These are phyloP conservation scores for Melanaphis sacchari DNA, from an alignment of 1,140 invertebrate species.

Conservation along the genomic window DNA sequence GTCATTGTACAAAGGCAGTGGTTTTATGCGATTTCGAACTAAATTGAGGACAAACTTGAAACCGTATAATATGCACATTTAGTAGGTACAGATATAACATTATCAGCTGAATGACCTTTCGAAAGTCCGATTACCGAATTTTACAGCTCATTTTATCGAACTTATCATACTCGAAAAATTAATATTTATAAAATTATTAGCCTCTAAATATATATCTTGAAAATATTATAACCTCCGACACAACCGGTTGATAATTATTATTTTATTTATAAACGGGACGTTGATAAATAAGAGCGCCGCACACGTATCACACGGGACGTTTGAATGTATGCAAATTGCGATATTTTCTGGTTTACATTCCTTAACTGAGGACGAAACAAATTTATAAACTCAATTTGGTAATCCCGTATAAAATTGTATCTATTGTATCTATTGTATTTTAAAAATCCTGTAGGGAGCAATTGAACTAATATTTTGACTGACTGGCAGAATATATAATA, in stretches of 20 bases:
- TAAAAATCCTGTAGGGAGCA: neutral
- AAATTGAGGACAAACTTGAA: neutral
- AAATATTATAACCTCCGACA: neutral
- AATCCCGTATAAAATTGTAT: neutral
- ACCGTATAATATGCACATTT: neutral
- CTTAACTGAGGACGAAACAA: neutral
- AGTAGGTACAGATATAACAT: neutral
- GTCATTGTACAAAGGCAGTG: neutral
- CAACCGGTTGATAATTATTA: slow-evolving; percentile 4
- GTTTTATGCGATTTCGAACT: neutral
- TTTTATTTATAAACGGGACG: neutral
- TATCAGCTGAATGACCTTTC: neutral
- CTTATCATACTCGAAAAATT: neutral
- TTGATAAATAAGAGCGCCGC: neutral
- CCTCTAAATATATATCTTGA: neutral
- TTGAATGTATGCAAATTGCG: neutral
- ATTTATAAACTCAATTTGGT: neutral
- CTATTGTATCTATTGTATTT: too few species aligned
- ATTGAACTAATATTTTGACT: neutral
- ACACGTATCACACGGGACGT: neutral
- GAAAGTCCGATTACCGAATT: neutral
- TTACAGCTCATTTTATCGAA: neutral
- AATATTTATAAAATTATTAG: neutral
- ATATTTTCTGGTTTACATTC: neutral
- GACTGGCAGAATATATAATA: too few species aligned